Base-by-base conservation (phyloP, 2,888 invertebrate genomes). In the Luffia ferchaultella region DNA sequence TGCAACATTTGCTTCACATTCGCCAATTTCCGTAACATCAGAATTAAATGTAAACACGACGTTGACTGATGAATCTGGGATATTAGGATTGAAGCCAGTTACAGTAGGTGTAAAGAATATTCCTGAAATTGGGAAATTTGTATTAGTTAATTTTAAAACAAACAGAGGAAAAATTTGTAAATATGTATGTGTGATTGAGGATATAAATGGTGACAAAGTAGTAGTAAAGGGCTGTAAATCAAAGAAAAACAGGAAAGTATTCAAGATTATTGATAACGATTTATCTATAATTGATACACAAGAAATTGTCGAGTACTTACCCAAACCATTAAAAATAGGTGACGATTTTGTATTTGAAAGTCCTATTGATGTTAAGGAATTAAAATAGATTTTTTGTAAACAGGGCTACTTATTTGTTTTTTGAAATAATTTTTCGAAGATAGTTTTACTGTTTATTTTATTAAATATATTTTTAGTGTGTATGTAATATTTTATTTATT, bases 111-210 rank as follows among this genome's bases (percentile, higher is more conserved):
- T 30, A 12, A 12, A 47, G 19, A 3, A 20, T 30, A 20, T 47
- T 30, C 15, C 47, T 17, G 16, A 20, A 20, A 47, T 41, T 18
- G 17, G 19, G 30, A 47, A 30, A 18, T 19, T 20, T 40, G 20
- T 20, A n/a, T 18, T 41, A 46, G 40, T 20, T 44, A 41, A 42
- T 44, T 51, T 42, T 44, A 48, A 44, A 50, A 50, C 48, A 19
- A 45, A 45, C 19, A 50, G 47, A 45, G 45, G 50, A 42, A 44
- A 50, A 50, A 52, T 7, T 30, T 30, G 30, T 30, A 30, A 30
- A 30, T 30, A 30, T 30, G 30, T 30, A 7, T 30, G 30, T 30
- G 30, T 30, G 12, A 30, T 30, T 30, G 3, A 7, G 30, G 30
- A 30, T 30, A 30, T 30, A 30, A 30, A 30, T 30, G 30, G 3